Base-by-base conservation (phyloP, 1,140 invertebrate genomes). In the Aporrectodea caliginosa region DNA sequence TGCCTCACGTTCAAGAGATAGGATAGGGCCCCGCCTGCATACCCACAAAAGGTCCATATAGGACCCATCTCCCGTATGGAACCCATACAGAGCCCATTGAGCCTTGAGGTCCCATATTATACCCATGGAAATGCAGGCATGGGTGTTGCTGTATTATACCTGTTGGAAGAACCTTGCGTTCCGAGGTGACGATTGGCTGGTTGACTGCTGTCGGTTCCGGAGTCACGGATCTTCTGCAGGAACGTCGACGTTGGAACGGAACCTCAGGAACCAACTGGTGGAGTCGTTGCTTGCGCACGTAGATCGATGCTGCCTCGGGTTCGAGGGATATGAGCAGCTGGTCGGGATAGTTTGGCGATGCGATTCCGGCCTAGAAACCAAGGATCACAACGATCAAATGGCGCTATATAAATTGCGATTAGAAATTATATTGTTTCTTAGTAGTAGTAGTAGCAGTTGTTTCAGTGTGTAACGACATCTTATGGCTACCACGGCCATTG, bases 301-400 rank as follows among this genome's bases (percentile, higher is more conserved):
- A 91, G 27, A 92, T 89, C 0, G 91, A 91, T 6, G 91, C 91
- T 14, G 90, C 91, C 86, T 92, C 91, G 0, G 91, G 91, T 85
- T 92, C 91, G 74, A 92, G 84, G 2, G 91, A 90, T 76, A 92
- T 91, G 0, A 91, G 81, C 14, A 92, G 86, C 69, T 90, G 88
- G 31, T 91, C 89, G 16, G 90, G 90, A 77, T 84, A 84, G 27
- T 89, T 85, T 12, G 85, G 80, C 31, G 84, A 88, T 30, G 88
- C 89, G 33, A 92, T 85, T 30, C 90, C 91, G 73, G 91, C 91
- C 91, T 91, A 80, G 16, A 30, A 29, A 27, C 16, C 16, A 32
- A 27, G 1, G 73, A 22, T 69, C 34, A 35, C 2, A 29, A 14
- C 30, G 75, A 58, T 58, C 22, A 58, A n/a, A 12, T 58, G 43